Evolutionary conservation across 1,140 invertebrate genomes (phyloP).

Genomic region (Lordiphosa stackelbergi): DNA sequence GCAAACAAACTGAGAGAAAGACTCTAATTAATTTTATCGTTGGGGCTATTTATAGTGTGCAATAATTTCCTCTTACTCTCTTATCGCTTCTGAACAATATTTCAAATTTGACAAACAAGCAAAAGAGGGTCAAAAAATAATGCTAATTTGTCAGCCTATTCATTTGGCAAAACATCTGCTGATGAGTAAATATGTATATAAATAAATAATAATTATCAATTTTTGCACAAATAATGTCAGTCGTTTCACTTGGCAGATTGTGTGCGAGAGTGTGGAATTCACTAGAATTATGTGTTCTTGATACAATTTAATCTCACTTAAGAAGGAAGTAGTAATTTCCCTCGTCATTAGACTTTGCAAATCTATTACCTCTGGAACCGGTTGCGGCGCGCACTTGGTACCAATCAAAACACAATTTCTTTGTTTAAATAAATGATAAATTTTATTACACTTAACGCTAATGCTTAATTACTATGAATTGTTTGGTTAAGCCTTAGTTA

Average conservation of each 20-base stretch:
- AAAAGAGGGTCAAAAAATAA: conserved; percentile 1
- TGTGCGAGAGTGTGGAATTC: too few relatives aligned
- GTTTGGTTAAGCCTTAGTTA: background rate
- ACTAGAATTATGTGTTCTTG: too few relatives aligned
- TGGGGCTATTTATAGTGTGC: background rate
- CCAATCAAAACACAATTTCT: background rate
- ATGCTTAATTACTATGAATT: conserved; percentile 4
- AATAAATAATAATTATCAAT: too few relatives aligned
- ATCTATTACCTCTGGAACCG: background rate
- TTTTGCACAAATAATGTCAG: conserved; percentile 7
- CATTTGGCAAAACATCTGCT: conserved; percentile 1
- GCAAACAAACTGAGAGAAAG: too few relatives aligned
- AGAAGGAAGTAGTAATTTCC: too few relatives aligned
- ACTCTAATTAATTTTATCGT: too few relatives aligned
- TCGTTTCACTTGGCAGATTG: conserved; percentile 7
- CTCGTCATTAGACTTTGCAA: background rate
- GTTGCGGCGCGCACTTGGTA: too few relatives aligned
- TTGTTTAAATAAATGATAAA: background rate
- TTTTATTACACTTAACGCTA: conserved; percentile 2
- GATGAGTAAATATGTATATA: too few relatives aligned
- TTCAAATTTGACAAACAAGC: conserved; percentile 1
- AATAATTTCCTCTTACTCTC: background rate
- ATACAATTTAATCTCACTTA: too few relatives aligned
- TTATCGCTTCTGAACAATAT: background rate
- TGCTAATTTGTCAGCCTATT: conserved; percentile 3